Evolutionary conservation across 2,888 invertebrate genomes (phyloP).

Genomic region (Melinaea menophilus): DNA sequence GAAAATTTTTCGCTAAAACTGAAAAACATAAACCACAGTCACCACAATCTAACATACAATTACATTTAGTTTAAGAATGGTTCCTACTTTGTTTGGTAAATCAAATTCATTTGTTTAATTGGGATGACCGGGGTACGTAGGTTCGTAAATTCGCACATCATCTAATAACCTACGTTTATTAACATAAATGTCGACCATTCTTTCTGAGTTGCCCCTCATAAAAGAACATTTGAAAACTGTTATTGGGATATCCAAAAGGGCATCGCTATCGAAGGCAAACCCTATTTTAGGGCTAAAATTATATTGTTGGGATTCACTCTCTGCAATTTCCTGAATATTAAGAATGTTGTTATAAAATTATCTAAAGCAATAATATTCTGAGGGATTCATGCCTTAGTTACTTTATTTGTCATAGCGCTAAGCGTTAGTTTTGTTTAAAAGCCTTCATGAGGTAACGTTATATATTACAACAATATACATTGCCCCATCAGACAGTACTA

Average conservation of each 20-base stretch:
- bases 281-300: constrained; percentile 69
- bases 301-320: constrained; percentile 52
- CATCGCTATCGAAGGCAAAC: constrained; percentile 56
- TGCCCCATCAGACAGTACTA: constrained; percentile 19
- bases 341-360: constrained; percentile 54
- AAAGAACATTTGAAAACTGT: constrained; percentile 52
- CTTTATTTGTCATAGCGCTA: constrained; percentile 46
- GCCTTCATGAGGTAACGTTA: constrained; percentile 40
- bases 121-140: constrained; percentile 49
- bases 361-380: constrained; percentile 37
- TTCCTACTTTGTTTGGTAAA: background rate
- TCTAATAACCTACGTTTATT: constrained; percentile 69
- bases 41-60: constrained; percentile 27
- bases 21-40: constrained; percentile 40
- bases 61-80: constrained; percentile 4
- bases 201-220: constrained; percentile 44
- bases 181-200: constrained; percentile 49
- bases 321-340: constrained; percentile 66
- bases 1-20: constrained; percentile 24
- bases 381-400: constrained; percentile 51
- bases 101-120: constrained; percentile 13
- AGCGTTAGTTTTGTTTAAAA: constrained; percentile 52
- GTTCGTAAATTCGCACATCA: constrained; percentile 49
- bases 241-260: constrained; percentile 42
- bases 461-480: constrained; percentile 14